Evolutionary conservation across 2,797 vertebrate species (phyloP).

Genomic region (Onychomys leucogaster): DNA sequence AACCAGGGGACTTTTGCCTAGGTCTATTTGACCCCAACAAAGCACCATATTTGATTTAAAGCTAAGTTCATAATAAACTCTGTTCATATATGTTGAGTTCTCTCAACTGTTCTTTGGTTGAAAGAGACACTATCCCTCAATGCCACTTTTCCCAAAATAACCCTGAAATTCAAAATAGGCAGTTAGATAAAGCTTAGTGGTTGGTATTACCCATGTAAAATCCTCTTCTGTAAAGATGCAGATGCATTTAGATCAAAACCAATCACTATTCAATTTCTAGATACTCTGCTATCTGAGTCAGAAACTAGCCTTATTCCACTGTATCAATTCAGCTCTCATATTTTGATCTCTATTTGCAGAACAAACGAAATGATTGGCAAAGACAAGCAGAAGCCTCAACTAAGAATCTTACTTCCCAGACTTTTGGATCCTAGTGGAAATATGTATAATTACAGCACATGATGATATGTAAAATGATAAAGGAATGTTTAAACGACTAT

Average conservation of each 20-base stretch:
- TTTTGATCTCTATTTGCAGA: background rate
- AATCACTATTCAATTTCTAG: background rate
- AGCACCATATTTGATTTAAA: background rate
- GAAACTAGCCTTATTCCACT: background rate
- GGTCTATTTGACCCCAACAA: background rate
- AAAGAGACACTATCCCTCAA: background rate
- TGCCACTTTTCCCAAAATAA: background rate
- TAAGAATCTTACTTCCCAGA: background rate
- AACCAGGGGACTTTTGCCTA: background rate
- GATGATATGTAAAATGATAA: background rate
- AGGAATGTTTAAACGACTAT: background rate
- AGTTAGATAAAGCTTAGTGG: background rate
- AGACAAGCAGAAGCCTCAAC: constrained; percentile 6
- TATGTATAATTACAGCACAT: background rate
- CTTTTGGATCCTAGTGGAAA: background rate
- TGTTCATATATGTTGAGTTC: background rate
- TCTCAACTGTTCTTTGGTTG: background rate
- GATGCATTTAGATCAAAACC: background rate
- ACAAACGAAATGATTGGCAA: background rate
- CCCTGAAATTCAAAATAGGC: background rate
- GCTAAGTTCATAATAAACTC: background rate
- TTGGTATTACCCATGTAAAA: background rate
- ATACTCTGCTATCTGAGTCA: background rate
- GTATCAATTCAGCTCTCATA: constrained; percentile 32
- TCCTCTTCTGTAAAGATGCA: background rate